phyloP scores from a whole-genome alignment of 2,113 vertebrate genomes.

The Gnathonemus echidnorhynchus region DNA sequence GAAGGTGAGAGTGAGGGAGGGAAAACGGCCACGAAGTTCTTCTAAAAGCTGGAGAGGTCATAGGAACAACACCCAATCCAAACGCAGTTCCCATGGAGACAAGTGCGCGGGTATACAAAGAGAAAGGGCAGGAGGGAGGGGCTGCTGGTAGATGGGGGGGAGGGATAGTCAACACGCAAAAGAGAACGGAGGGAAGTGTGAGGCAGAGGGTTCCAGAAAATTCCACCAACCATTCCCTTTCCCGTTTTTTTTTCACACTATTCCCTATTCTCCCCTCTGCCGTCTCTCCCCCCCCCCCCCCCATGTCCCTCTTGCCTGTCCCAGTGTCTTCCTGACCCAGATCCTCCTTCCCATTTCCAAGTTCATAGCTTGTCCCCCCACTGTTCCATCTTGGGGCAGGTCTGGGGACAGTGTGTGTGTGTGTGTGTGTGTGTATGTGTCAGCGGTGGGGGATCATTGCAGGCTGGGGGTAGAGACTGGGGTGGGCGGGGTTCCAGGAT shows the following conservation, averaged over 20 bases:
- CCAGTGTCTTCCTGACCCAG: not conserved
- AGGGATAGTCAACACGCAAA: constrained; percentile 19
- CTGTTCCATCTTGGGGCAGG: not conserved
- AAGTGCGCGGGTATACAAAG: constrained; percentile 61
- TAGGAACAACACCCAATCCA: constrained; percentile 65
- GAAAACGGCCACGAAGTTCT: constrained; percentile 50
- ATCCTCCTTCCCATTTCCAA: not conserved
- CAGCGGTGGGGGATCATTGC: not conserved
- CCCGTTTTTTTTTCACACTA: not conserved
- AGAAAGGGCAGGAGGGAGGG: constrained; percentile 39
- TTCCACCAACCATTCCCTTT: constrained; percentile 24
- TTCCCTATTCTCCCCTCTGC: not conserved
- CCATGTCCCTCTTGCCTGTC: not conserved
- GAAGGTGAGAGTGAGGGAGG: constrained; percentile 25
- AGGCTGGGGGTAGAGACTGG: not conserved
- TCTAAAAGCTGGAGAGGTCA: constrained; percentile 63
- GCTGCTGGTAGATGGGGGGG: constrained; percentile 44
- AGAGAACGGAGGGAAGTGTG: constrained; percentile 49
- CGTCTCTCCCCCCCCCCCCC: not conserved
- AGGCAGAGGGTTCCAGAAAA: constrained; percentile 42
- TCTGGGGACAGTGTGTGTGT: not conserved
- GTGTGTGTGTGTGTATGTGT: not conserved
- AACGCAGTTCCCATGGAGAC: constrained; percentile 68
- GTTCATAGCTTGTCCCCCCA: not conserved
- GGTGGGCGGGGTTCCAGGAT: not conserved